These are phyloP conservation scores for Adelognathus sp. DNA, from an alignment of 2,888 invertebrate species.

Conservation along the genomic window DNA sequence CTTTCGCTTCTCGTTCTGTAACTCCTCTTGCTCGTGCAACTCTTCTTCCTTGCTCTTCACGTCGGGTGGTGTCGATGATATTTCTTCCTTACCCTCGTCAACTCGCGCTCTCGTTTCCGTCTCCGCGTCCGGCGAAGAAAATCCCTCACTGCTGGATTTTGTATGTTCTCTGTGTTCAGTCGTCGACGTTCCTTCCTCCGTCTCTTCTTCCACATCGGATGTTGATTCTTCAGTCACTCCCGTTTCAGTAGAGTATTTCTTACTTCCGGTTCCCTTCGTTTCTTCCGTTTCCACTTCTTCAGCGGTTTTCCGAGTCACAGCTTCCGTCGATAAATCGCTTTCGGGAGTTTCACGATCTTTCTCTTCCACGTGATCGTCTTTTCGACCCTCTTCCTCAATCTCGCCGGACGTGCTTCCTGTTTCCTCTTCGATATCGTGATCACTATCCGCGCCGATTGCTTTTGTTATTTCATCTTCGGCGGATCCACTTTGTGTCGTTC, in stretches of 20 bases:
- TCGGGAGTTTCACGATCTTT: background rate
- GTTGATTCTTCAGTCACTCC: background rate
- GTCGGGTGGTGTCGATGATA: background rate
- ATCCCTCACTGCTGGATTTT: background rate
- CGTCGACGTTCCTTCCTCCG: constrained; percentile 5
- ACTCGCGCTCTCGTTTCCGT: background rate
- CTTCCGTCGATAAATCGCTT: background rate
- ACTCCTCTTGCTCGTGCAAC: constrained; percentile 43
- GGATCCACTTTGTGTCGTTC: background rate
- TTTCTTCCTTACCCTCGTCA: background rate
- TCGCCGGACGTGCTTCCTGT: background rate
- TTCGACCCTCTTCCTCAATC: background rate
- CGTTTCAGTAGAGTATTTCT: background rate
- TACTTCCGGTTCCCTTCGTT: background rate
- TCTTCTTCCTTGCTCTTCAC: constrained; percentile 43
- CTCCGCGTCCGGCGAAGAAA: background rate
- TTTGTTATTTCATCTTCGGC: background rate
- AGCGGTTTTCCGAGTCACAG: background rate
- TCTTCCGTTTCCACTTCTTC: background rate
- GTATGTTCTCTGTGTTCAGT: background rate
- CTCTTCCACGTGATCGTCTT: background rate
- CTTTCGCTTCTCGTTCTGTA: constrained; percentile 6
- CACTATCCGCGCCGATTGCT: background rate
- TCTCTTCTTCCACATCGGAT: background rate
- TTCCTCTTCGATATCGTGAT: background rate